Evolutionary conservation across 2,797 vertebrate species (phyloP).

Genomic region (Halcyon badia): DNA sequence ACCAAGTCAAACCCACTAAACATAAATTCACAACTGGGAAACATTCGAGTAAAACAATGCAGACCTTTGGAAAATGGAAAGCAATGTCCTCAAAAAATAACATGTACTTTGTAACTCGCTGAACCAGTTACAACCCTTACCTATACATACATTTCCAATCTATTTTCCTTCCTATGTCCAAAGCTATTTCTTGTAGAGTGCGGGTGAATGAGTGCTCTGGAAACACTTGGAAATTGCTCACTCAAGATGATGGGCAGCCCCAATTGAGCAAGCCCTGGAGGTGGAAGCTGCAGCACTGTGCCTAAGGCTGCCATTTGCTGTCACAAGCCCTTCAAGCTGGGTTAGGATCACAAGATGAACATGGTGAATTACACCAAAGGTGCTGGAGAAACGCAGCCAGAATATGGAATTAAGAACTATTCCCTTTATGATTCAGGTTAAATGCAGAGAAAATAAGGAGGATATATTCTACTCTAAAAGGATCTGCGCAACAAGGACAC

Average conservation of each 20-base stretch:
- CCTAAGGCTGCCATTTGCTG: not conserved
- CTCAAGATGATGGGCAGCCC: fast-evolving
- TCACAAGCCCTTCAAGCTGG: not conserved
- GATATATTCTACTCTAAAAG: not conserved
- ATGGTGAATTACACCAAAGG: not conserved
- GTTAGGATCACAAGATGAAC: not conserved
- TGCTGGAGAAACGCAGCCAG: not conserved
- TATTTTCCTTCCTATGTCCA: not conserved
- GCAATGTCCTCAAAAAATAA: not conserved
- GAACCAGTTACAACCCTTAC: not conserved
- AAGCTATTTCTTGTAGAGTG: not conserved
- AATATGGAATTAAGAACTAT: not conserved
- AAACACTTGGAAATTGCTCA: not conserved
- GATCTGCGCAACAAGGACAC: not conserved
- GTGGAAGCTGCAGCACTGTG: fast-evolving
- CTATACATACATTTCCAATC: fast-evolving
- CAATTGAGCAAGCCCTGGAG: fast-evolving
- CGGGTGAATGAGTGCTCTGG: not conserved
- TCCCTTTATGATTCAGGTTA: not conserved
- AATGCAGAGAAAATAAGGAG: not conserved
- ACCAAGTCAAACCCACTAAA: not conserved
- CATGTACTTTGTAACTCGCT: not conserved
- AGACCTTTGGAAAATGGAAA: not conserved
- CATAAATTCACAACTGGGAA: not conserved
- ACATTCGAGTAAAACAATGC: not conserved